Evolutionary conservation across 1,140 invertebrate genomes (phyloP).

Genomic region (Drosophila pruinosa): DNA sequence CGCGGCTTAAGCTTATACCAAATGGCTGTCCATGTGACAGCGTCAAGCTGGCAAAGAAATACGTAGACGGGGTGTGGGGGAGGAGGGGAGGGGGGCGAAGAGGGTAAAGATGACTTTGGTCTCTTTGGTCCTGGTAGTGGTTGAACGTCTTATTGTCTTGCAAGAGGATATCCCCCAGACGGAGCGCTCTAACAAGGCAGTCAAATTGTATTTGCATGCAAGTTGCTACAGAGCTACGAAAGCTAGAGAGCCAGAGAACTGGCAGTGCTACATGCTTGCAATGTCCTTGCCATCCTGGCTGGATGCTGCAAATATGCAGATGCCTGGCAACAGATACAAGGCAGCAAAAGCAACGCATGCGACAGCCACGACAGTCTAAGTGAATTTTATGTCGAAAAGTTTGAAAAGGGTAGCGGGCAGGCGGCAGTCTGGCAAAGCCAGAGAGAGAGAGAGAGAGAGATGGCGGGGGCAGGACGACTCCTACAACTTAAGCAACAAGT

Average conservation of each 20-base stretch:
- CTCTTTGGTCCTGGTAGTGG: slow-evolving; percentile 8
- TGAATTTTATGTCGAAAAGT: slow-evolving; percentile 79
- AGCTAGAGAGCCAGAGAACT: neutral
- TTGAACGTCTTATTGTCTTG: slow-evolving; percentile 70
- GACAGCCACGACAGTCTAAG: slow-evolving; percentile 80
- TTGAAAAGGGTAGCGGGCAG: slow-evolving; percentile 66
- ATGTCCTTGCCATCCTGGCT: slow-evolving; percentile 50
- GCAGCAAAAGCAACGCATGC: slow-evolving; percentile 58
- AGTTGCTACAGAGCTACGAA: slow-evolving; percentile 35
- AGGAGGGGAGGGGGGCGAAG: neutral
- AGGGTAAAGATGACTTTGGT: slow-evolving; percentile 22
- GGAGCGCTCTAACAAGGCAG: slow-evolving; percentile 63
- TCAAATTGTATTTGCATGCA: slow-evolving; percentile 80
- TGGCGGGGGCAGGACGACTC: neutral
- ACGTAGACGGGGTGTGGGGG: too few species aligned
- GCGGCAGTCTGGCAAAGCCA: too few species aligned
- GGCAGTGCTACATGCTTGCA: slow-evolving; percentile 48
- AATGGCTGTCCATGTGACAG: slow-evolving; percentile 75
- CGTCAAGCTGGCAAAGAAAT: slow-evolving; percentile 14
- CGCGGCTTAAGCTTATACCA: slow-evolving; percentile 72
- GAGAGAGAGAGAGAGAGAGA: neutral
- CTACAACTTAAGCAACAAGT: slow-evolving; percentile 60
- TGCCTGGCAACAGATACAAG: slow-evolving; percentile 61
- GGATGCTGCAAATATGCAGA: slow-evolving; percentile 72
- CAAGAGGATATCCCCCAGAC: slow-evolving; percentile 39